A percentile compares a stretch with the other conserved stretches of the same genome.
Evolutionary conservation across 2,888 invertebrate genomes (phyloP).

Genomic region (Diaprepes abbreviatus): DNA sequence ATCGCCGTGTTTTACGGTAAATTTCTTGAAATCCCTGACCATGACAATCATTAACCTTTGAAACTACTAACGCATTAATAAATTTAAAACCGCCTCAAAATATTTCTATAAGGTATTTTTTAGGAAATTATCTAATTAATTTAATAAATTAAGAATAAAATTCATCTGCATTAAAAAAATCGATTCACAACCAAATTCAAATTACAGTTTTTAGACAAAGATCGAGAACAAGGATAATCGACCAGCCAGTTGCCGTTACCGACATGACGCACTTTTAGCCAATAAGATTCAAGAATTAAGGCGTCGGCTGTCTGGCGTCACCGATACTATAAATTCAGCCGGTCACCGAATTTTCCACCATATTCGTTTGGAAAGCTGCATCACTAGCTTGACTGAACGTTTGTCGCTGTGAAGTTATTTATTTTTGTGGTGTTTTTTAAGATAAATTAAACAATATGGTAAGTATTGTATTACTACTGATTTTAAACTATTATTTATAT

Average conservation of each 20-base stretch:
- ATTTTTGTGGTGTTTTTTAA: slow-evolving; percentile 55
- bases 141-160: background rate
- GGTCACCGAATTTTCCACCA: background rate
- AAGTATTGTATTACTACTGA: too few species aligned
- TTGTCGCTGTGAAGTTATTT: slow-evolving; percentile 59
- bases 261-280: slow-evolving; percentile 62
- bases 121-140: background rate
- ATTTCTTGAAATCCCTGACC: slow-evolving; percentile 5
- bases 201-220: slow-evolving; percentile 44
- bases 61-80: background rate
- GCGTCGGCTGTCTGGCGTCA: slow-evolving; percentile 71
- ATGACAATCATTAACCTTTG: slow-evolving; percentile 9
- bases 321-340: slow-evolving; percentile 32
- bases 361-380: slow-evolving; percentile 78
- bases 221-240: slow-evolving; percentile 39
- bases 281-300: slow-evolving; percentile 67
- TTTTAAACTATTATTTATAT: too few species aligned
- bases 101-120: background rate
- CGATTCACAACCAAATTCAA: slow-evolving; percentile 20
- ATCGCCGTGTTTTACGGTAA: background rate
- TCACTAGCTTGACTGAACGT: slow-evolving; percentile 72
- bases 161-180: slow-evolving; percentile 28
- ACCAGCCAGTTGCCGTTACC: slow-evolving; percentile 54
- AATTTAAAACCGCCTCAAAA: background rate
- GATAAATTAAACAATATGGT: slow-evolving; percentile 60